These are phyloP conservation scores for Lasioglossum malachurum DNA, from an alignment of 2,888 invertebrate genomes.

Conservation along the genomic window DNA sequence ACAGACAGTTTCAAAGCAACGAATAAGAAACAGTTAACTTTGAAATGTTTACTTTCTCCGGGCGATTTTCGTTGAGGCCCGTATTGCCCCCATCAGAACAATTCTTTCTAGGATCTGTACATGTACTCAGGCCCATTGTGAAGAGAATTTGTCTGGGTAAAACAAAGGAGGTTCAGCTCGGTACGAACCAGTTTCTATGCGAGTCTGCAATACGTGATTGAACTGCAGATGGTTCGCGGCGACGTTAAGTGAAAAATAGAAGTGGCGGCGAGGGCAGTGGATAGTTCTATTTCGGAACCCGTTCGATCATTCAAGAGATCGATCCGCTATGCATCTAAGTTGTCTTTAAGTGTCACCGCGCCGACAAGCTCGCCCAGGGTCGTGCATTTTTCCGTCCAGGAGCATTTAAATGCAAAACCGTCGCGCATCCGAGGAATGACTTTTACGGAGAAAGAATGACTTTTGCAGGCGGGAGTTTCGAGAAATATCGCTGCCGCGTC, in stretches of 20 bases:
- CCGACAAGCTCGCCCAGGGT: not conserved
- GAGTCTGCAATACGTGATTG: conserved; percentile 28
- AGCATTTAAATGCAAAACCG: conserved; percentile 44
- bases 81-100: not conserved
- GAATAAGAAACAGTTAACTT: not conserved
- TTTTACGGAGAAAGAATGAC: conserved; percentile 13
- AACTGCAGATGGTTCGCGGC: conserved; percentile 15
- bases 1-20: not conserved
- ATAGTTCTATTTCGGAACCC: conserved; percentile 3
- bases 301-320: conserved; percentile 14
- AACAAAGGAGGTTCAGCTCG: not conserved
- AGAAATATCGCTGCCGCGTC: conserved; percentile 18
- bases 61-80: not conserved
- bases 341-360: conserved; percentile 15
- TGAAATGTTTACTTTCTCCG: not conserved
- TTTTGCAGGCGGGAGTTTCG: conserved; percentile 5
- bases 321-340: not conserved
- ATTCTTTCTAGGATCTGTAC: not conserved
- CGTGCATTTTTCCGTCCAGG: conserved; percentile 21
- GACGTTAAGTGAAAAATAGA: conserved; percentile 28
- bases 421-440: conserved; percentile 21
- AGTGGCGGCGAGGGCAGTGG: not conserved
- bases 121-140: not conserved
- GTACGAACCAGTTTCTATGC: conserved; percentile 24
- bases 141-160: not conserved